A percentile compares a stretch with the other conserved stretches of the same genome.
These are phyloP conservation scores for Anaspis maculata DNA, from an alignment of 2,888 invertebrate species.

Conservation along the genomic window DNA sequence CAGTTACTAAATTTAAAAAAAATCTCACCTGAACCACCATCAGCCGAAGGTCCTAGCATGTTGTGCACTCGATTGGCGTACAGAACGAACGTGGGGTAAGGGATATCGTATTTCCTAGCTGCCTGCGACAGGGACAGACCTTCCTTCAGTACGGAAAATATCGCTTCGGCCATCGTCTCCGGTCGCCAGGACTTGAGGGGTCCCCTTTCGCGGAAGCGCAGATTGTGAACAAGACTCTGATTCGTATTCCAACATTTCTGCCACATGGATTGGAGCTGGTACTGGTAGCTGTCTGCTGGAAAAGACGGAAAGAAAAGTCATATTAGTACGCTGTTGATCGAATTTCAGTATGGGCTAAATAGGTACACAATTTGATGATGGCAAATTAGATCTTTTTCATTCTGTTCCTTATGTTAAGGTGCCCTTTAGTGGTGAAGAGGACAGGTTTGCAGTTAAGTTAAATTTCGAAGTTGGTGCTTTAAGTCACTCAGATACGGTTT, in stretches of 20 bases:
- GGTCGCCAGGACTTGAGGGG: conserved; percentile 90
- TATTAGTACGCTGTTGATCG: conserved; percentile 15
- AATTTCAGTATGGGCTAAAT: not conserved
- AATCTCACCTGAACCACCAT: conserved; percentile 75
- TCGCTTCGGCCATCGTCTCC: conserved; percentile 92
- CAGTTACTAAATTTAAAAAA: no score
- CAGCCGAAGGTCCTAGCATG: conserved; percentile 87
- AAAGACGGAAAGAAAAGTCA: conserved; percentile 21
- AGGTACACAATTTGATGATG: no score
- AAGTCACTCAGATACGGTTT: no score
- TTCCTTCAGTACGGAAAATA: conserved; percentile 85
- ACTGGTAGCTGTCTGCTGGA: conserved; percentile 89
- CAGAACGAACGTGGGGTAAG: conserved; percentile 87
- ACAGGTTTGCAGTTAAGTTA: no score
- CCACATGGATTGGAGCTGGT: conserved; percentile 92
- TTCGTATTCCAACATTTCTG: conserved; percentile 94
- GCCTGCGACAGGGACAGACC: conserved; percentile 84
- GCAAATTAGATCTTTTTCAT: no score
- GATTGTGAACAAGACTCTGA: conserved; percentile 82
- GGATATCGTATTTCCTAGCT: conserved; percentile 89
- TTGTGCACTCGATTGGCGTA: conserved; percentile 91
- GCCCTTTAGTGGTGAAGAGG: no score
- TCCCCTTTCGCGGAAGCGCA: conserved; percentile 85
- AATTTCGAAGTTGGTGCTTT: no score
- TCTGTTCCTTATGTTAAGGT: no score